Evolutionary conservation across 2,888 invertebrate species (phyloP), one percentile per base, ranked within the genome.

Genomic region (Volucella inflata): DNA sequence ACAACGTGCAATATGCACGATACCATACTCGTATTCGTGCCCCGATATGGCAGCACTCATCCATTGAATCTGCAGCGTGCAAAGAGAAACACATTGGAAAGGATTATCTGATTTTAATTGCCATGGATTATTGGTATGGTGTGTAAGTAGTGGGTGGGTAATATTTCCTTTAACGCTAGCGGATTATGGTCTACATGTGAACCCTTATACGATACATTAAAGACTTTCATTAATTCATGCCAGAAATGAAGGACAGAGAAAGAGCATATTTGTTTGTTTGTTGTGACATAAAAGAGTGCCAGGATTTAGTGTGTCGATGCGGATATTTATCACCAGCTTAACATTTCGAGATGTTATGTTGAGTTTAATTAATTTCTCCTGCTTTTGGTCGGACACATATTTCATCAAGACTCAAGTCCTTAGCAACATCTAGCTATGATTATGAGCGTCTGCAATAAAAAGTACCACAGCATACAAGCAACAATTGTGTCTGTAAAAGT

Each of bases 41-140:
- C 12, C 16, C 11, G 51, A 51, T n/a, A n/a, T 38, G 9, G 42
- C 9, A 59, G 38, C 30, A 46, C 12, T 57, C 36, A 36, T 38
- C 60, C 42, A 44, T 21, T 40, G 44, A 48, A 38, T 57, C 75
- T 76, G 4, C n/a, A 59, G 59, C 59, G 50, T n/a, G 16, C 17
- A 74, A 74, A 57, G 78, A 68, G 74, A 79, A 78, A 79, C 44
- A 68, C 74, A 83, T 79, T 79, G 74, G 79, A 83, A 75, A 65
- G 79, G 79, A 74, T 83, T 83, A 79, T 78, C 78, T 78, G 79
- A 79, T 83, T 78, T 83, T 83, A 83, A 83, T 83, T 83, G 83
- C 79, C 68, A 64, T 51, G 82, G 82, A 82, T 82, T 82, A 79
- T 81, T 68, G 77, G 51, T 38, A 55, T 42, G 4, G 40, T 48